A percentile compares a stretch with the other conserved stretches of the same genome.
phyloP scores from a whole-genome alignment of 2,888 invertebrate species.

The Dusona sp. region DNA sequence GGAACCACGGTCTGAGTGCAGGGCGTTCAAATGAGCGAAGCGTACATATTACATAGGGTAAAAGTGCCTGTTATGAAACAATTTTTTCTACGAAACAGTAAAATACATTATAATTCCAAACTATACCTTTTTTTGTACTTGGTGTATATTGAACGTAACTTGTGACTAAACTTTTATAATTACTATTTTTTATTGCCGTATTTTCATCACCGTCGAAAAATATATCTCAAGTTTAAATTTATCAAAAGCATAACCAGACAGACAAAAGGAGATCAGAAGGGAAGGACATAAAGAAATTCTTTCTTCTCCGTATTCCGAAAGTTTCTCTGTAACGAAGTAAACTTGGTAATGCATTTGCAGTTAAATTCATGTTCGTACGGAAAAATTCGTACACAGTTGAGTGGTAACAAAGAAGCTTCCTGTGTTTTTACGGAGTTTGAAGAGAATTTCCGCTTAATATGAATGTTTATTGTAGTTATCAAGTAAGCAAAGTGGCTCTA shows the following conservation, averaged over 20 bases:
- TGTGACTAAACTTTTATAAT: not conserved
- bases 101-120: not conserved
- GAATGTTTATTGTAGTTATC: conserved; percentile 43
- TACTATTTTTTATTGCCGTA: not conserved
- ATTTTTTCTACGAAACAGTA: not conserved
- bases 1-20: conserved; percentile 13
- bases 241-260: not conserved
- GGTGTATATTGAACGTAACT: not conserved
- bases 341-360: conserved; percentile 24
- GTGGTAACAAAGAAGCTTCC: not conserved
- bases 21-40: conserved; percentile 11
- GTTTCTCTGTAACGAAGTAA: conserved; percentile 3
- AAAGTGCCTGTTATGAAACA: not conserved
- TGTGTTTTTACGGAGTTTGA: not conserved
- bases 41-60: not conserved
- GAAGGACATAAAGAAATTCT: not conserved
- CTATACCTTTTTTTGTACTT: not conserved
- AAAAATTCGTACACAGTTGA: conserved; percentile 1
- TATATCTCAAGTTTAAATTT: not conserved
- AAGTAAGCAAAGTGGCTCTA: not conserved
- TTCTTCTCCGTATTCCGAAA: not conserved
- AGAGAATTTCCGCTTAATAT: not conserved
- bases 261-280: not conserved
- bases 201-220: not conserved
- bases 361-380: conserved; percentile 1